A percentile compares a stretch with the other conserved stretches of the same genome.
phyloP scores from a whole-genome alignment of 1,140 invertebrate species.

The Procambarus clarkii region DNA sequence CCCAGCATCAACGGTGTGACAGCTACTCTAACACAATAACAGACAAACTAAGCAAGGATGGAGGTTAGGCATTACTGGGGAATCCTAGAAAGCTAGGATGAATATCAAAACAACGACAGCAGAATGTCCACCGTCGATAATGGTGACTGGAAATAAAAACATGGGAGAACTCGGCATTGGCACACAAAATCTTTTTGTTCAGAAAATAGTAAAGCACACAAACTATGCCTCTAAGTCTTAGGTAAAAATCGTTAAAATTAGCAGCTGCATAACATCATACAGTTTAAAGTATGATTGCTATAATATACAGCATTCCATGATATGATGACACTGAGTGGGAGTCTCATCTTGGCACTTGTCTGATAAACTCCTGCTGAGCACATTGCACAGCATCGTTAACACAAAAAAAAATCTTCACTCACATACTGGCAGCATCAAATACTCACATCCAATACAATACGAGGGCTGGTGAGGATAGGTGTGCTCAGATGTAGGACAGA shows the following conservation, averaged over 20 bases:
- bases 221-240: slow-evolving; percentile 64
- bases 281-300: slow-evolving; percentile 58
- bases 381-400: slow-evolving; percentile 40
- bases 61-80: slow-evolving; percentile 68
- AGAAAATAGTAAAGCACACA: slow-evolving; percentile 66
- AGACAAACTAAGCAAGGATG: slow-evolving; percentile 63
- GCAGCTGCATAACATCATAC: slow-evolving; percentile 67
- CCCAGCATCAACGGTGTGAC: slow-evolving; percentile 65
- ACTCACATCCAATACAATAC: slow-evolving; percentile 48
- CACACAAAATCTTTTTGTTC: slow-evolving; percentile 67
- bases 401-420: slow-evolving; percentile 37
- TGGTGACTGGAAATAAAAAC: slow-evolving; percentile 55
- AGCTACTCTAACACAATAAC: slow-evolving; percentile 62
- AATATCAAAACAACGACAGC: slow-evolving; percentile 63
- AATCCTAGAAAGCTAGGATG: slow-evolving; percentile 62
- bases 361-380: slow-evolving; percentile 50
- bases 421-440: slow-evolving; percentile 55
- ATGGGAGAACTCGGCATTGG: slow-evolving; percentile 64
- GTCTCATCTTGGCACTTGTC: slow-evolving; percentile 68
- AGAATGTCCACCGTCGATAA: slow-evolving; percentile 34
- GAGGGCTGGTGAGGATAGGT: slow-evolving; percentile 45
- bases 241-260: slow-evolving; percentile 65
- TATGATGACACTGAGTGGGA: slow-evolving; percentile 67
- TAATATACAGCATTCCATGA: slow-evolving; percentile 63
- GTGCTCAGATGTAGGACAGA: slow-evolving; percentile 34